A percentile compares a stretch with the other conserved stretches of the same genome.
phyloP scores from a whole-genome alignment of 2,797 vertebrate species.

The Sebastes itinus region DNA sequence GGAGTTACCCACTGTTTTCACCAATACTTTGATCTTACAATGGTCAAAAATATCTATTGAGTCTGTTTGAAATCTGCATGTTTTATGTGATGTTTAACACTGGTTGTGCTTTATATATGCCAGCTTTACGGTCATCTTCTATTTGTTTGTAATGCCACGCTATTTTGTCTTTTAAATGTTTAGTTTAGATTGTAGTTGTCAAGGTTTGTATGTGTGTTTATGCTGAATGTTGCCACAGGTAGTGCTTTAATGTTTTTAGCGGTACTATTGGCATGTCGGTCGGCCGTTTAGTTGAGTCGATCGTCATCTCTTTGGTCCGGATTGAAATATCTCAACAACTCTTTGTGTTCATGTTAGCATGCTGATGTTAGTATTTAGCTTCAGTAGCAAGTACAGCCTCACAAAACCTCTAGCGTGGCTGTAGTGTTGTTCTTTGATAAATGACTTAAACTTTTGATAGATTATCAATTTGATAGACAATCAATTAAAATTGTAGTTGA shows the following conservation, averaged over 20 bases:
- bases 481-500: neutral
- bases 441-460: neutral
- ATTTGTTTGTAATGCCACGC: neutral
- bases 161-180: neutral
- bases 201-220: neutral
- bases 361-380: neutral
- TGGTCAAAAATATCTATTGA: neutral
- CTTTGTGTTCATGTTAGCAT: neutral
- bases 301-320: too few relatives aligned
- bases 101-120: neutral
- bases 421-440: neutral
- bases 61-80: neutral
- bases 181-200: neutral
- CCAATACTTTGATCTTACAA: neutral
- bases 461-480: neutral
- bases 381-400: neutral
- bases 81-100: neutral
- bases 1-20: too few relatives aligned
- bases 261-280: too few relatives aligned
- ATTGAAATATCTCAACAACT: too few relatives aligned
- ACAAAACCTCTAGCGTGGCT: neutral
- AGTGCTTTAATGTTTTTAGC: neutral
- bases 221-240: neutral
- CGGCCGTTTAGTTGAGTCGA: too few relatives aligned
- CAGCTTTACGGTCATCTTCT: neutral